Percentiles rank a stretch among this genome's conserved stretches.
phyloP scores from a whole-genome alignment of 2,888 invertebrate genomes.

The Scaptomyza cyrtandrae region DNA sequence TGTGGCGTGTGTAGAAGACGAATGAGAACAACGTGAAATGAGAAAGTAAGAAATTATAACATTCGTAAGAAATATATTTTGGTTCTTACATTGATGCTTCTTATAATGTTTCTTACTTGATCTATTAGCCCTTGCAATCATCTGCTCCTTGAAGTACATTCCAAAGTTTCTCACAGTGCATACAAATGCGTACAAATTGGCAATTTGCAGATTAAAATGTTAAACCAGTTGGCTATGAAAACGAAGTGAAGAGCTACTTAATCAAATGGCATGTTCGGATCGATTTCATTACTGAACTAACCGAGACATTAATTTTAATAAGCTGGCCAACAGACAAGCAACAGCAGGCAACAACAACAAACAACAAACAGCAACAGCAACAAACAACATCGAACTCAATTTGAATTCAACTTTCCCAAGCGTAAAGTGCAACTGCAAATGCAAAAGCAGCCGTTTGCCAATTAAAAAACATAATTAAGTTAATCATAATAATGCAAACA shows the following conservation, averaged over 20 bases:
- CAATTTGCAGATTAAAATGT: conserved; percentile 1
- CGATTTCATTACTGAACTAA: conserved; percentile 21
- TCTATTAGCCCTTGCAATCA: neutral
- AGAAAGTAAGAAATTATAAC: no score
- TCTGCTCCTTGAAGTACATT: no score
- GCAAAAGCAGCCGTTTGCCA: conserved; percentile 21
- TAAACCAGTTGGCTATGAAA: conserved; percentile 2
- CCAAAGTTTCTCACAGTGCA: neutral
- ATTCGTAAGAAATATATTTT: no score
- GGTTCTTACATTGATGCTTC: no score
- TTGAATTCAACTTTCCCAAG: conserved; percentile 23
- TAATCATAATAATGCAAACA: conserved; percentile 60
- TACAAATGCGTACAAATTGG: neutral
- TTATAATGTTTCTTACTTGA: no score
- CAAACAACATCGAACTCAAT: conserved; percentile 24
- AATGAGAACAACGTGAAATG: no score
- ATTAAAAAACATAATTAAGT: conserved; percentile 52
- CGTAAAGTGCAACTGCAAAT: conserved; percentile 2
- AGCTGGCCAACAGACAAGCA: neutral
- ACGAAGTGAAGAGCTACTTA: conserved; percentile 10
- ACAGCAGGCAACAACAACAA: neutral
- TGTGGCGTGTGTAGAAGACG: no score
- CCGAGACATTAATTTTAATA: conserved; percentile 34
- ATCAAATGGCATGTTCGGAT: conserved; percentile 23
- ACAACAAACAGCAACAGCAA: neutral